These are phyloP conservation scores for Nyctibius bracteatus DNA, from an alignment of 2,113 vertebrate species.

Conservation along the genomic window DNA sequence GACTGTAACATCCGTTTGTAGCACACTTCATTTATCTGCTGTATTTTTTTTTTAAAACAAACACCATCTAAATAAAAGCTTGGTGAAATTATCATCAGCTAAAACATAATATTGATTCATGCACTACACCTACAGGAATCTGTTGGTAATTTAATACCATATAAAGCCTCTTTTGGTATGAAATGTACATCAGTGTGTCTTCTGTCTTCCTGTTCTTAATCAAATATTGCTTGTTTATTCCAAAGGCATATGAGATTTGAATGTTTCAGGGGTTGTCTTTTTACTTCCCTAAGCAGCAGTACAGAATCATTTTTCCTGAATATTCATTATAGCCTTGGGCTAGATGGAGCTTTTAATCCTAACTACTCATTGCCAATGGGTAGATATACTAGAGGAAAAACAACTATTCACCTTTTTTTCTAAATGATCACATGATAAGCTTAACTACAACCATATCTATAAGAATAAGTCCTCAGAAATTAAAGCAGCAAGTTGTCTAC, in stretches of 20 bases:
- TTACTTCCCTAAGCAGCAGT: conserved; percentile 40
- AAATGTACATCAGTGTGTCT: background rate
- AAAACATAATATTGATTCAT: background rate
- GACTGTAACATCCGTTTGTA: background rate
- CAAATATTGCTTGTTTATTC: conserved; percentile 59
- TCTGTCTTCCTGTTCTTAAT: conserved; percentile 33
- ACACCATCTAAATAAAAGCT: background rate
- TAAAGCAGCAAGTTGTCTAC: conserved; percentile 54
- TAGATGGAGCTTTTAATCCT: conserved; percentile 58
- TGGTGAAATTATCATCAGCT: background rate
- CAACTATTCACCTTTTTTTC: conserved; percentile 42
- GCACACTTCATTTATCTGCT: background rate
- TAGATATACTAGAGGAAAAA: conserved; percentile 55
- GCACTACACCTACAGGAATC: background rate
- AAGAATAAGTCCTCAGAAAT: conserved; percentile 39
- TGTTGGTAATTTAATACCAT: background rate
- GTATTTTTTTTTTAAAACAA: background rate
- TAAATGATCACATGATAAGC: conserved; percentile 58
- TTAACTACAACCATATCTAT: conserved; percentile 46
- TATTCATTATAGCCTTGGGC: conserved; percentile 66
- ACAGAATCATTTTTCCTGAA: conserved; percentile 52
- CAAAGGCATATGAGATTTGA: conserved; percentile 50
- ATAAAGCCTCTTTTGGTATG: background rate
- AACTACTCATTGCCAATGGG: conserved; percentile 59
- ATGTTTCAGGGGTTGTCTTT: conserved; percentile 47